Evolutionary conservation across 1,140 invertebrate genomes (phyloP).

Genomic region (Callitettix versicolor): DNA sequence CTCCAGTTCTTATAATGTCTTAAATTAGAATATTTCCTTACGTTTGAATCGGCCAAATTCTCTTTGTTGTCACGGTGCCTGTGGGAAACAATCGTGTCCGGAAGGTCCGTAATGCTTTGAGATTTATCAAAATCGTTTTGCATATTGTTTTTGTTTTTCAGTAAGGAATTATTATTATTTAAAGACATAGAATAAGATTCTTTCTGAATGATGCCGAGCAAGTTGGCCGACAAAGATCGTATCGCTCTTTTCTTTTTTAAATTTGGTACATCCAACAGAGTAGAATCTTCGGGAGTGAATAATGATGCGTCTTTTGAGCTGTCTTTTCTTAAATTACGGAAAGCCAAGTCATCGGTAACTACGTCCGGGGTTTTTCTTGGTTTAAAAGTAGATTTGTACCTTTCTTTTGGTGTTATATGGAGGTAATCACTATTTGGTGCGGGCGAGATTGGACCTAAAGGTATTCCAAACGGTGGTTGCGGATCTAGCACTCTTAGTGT

Average conservation of each 20-base stretch:
- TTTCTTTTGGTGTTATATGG: constrained; percentile 52
- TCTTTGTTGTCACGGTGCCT: background rate
- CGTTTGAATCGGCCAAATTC: background rate
- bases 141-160: constrained; percentile 20
- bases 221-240: constrained; percentile 67
- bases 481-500: constrained; percentile 59
- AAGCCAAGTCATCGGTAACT: constrained; percentile 78
- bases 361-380: constrained; percentile 63
- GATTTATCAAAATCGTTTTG: constrained; percentile 28
- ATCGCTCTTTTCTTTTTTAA: constrained; percentile 58
- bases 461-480: constrained; percentile 83
- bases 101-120: constrained; percentile 30
- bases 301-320: constrained; percentile 33
- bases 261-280: constrained; percentile 22
- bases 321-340: constrained; percentile 72
- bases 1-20: background rate
- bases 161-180: constrained; percentile 16
- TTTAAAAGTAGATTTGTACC: constrained; percentile 46
- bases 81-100: constrained; percentile 23
- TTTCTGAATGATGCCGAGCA: constrained; percentile 45
- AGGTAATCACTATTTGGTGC: constrained; percentile 72
- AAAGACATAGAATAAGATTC: constrained; percentile 3
- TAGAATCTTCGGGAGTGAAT: constrained; percentile 12
- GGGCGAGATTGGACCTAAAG: constrained; percentile 63
- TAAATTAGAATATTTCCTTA: background rate